phyloP scores from a whole-genome alignment of 2,888 invertebrate species.

The Euplagia quadripunctaria region DNA sequence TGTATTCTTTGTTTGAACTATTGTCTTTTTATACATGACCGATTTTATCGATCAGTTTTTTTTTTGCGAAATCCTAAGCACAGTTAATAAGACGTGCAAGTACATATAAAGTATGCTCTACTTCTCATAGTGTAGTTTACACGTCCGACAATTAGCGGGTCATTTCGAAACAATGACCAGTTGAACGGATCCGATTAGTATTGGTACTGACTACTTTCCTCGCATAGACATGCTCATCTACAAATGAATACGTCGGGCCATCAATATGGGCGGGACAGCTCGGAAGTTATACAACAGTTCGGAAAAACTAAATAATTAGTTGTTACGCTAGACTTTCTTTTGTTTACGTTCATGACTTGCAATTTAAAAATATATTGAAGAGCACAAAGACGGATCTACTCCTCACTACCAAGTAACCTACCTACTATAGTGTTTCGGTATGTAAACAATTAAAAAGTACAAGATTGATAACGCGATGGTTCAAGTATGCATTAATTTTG shows the following conservation, averaged over 20 bases:
- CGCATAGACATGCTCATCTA: constrained; percentile 35
- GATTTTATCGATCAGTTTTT: constrained; percentile 10
- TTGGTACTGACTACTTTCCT: constrained; percentile 61
- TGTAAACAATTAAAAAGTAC: no score
- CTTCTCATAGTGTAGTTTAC: constrained; percentile 45
- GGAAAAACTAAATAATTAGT: constrained; percentile 45
- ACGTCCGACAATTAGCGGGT: constrained; percentile 52
- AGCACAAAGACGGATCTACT: not conserved
- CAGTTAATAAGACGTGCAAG: constrained; percentile 16
- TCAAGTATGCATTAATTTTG: not conserved
- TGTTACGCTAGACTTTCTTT: constrained; percentile 41
- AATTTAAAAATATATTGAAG: constrained; percentile 22
- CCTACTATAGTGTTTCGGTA: no score
- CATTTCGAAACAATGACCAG: constrained; percentile 50
- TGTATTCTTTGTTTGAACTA: constrained; percentile 7
- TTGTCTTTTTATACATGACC: constrained; percentile 3
- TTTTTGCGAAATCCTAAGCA: not conserved
- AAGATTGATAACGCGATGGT: not conserved
- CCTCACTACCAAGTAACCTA: not conserved
- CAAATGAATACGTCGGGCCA: constrained; percentile 52
- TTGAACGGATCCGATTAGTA: constrained; percentile 59
- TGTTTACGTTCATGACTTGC: constrained; percentile 19
- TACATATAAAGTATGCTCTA: constrained; percentile 35
- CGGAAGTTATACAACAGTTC: constrained; percentile 45
- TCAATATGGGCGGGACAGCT: constrained; percentile 50